Conservation (phyloP, 2,888 invertebrate species). For the Adelognathus sp. region DNA sequence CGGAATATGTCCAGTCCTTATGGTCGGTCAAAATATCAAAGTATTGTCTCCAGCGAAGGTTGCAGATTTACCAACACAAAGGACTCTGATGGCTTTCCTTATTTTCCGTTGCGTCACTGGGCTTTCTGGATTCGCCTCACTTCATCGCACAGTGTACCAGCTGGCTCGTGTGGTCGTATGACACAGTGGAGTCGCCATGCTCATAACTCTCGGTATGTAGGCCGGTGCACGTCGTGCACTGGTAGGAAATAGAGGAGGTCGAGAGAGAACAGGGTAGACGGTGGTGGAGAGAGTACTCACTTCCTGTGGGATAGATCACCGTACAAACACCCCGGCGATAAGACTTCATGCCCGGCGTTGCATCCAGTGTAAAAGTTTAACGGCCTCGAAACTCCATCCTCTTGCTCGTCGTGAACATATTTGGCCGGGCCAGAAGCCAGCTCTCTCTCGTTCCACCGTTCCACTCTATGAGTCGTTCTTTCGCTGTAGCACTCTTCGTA, state of each 20-base stretch:
- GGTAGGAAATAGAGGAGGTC: conserved; percentile 31
- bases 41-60: not conserved
- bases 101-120: conserved; percentile 2
- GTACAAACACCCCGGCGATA: conserved; percentile 73
- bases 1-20: not conserved
- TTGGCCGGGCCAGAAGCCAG: conserved; percentile 13
- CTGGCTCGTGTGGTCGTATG: conserved; percentile 62
- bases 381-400: conserved; percentile 63
- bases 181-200: conserved; percentile 64
- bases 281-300: conserved; percentile 64
- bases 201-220: conserved; percentile 73
- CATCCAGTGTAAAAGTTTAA: conserved; percentile 70
- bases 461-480: not conserved
- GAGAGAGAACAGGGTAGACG: conserved; percentile 13
- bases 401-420: conserved; percentile 38
- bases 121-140: not conserved
- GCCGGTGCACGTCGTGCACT: conserved; percentile 57
- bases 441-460: conserved; percentile 20
- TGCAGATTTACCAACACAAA: not conserved
- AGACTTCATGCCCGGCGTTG: conserved; percentile 65
- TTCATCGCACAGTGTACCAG: conserved; percentile 16
- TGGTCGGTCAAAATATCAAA: not conserved
- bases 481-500: not conserved
- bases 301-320: conserved; percentile 75
- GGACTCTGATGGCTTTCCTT: not conserved